Evolutionary conservation across 1,140 invertebrate species (phyloP).

Genomic region (Musca domestica): DNA sequence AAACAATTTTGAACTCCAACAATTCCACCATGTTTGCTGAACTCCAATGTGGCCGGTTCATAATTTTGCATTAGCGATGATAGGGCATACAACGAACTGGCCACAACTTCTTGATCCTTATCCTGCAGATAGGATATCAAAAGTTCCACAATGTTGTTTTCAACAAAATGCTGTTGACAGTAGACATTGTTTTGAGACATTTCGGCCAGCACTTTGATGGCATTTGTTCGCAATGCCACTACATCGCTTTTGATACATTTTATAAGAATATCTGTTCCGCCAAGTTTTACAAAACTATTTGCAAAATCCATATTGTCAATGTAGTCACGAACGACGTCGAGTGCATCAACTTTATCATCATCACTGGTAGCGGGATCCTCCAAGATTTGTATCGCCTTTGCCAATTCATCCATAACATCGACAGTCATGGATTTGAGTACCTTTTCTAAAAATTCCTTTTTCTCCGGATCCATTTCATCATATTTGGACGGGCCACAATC

Average conservation of each 20-base stretch:
- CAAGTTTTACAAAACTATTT: conserved; percentile 67
- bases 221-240: conserved; percentile 56
- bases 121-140: conserved; percentile 59
- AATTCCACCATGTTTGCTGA: neutral
- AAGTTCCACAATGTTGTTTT: conserved; percentile 57
- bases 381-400: conserved; percentile 56
- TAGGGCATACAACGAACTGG: conserved; percentile 64
- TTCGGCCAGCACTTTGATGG: conserved; percentile 62
- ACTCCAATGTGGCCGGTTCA: conserved; percentile 19
- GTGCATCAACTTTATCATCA: conserved; percentile 54
- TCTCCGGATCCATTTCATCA: no score
- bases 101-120: conserved; percentile 54
- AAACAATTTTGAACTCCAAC: conserved; percentile 24
- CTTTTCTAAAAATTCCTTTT: conserved; percentile 55
- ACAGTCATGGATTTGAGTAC: conserved; percentile 59
- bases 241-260: conserved; percentile 57
- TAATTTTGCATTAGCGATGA: conserved; percentile 58
- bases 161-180: conserved; percentile 61
- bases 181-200: conserved; percentile 67
- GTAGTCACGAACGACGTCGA: conserved; percentile 58
- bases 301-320: conserved; percentile 62
- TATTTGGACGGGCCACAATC: no score
- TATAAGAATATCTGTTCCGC: conserved; percentile 60
- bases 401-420: conserved; percentile 58
- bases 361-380: conserved; percentile 46